A percentile compares a stretch with the other conserved stretches of the same genome.
phyloP scores from a whole-genome alignment of 2,797 vertebrate species.

The Falco biarmicus region DNA sequence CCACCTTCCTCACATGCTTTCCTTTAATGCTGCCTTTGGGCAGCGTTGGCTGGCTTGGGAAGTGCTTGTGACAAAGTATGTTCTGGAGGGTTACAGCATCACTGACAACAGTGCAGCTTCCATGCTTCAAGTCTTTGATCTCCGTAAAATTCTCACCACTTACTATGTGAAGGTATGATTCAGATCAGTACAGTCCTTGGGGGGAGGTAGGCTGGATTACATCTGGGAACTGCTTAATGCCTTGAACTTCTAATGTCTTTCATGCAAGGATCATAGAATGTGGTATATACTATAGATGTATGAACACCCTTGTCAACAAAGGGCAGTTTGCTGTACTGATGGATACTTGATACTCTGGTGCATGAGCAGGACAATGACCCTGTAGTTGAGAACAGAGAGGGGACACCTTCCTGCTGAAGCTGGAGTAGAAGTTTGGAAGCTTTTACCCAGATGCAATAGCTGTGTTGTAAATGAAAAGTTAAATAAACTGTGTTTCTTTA shows the following conservation, averaged over 20 bases:
- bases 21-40: slow-evolving; percentile 94
- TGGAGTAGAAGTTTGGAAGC: neutral
- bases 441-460: neutral
- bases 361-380: neutral
- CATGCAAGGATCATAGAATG: neutral
- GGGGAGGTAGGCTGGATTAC: neutral
- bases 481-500: neutral
- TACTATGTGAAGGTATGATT: slow-evolving; percentile 94
- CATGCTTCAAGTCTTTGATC: slow-evolving; percentile 98
- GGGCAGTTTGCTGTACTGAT: neutral
- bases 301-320: neutral
- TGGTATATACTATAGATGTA: neutral
- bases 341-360: neutral
- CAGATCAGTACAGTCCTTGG: accelerated
- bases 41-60: slow-evolving; percentile 99
- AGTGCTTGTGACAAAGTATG: slow-evolving; percentile 95
- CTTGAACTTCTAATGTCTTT: neutral
- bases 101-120: slow-evolving; percentile 97
- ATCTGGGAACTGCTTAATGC: neutral
- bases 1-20: slow-evolving; percentile 93
- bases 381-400: neutral
- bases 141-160: slow-evolving; percentile 95
- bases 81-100: slow-evolving; percentile 97
- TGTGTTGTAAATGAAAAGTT: neutral
- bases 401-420: neutral